Base-by-base conservation (phyloP, 2,888 invertebrate genomes). In the Autographa pulchrina region DNA sequence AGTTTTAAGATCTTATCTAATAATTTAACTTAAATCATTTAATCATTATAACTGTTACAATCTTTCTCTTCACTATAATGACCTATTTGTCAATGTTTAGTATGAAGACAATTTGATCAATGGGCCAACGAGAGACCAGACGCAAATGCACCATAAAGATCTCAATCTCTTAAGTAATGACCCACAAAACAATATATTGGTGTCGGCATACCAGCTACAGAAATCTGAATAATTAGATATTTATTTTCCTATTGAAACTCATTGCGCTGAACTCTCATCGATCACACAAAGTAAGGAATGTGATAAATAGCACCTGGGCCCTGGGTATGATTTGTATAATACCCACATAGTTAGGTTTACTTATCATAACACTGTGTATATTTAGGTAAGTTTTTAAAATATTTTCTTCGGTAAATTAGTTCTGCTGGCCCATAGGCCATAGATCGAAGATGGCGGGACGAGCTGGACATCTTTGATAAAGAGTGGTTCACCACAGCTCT, bases 81-180 rank as follows among this genome's bases (percentile, higher is more conserved):
- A 65, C 72, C 81, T 63, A 83, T 85, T 85, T 86, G 79, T 86
- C 78, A 82, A 43, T 74, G 70, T 65, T 61, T 62, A 73, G 75
- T 75, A 59, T 41, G 43, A 58, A 62, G 62, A 35, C 56, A 81
- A 70, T 73, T 68, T 77, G 75, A 77, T 71, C 73, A 78, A 76
- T 78, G 77, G 73, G 74, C 74, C 74, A 74, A 63, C 66, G 65
- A 63, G 58, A 64, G 73, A 68, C 67, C 67, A 63, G 60, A 61
- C 71, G 76, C 78, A 78, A 80, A 83, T 84, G 82, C 68, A 77
- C 77, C 78, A 68, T 64, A 77, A 65, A 86, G 85, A 85, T 85
- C 68, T 67, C 63, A 65, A 76, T 86, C 84, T 80, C 68, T 70
- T 71, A 82, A 76, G 71, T 72, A 72, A 75, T 78, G 74, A 75